Percentiles rank a stretch among this genome's conserved stretches.
phyloP scores from a whole-genome alignment of 2,888 invertebrate genomes.

The Polyommatus icarus region DNA sequence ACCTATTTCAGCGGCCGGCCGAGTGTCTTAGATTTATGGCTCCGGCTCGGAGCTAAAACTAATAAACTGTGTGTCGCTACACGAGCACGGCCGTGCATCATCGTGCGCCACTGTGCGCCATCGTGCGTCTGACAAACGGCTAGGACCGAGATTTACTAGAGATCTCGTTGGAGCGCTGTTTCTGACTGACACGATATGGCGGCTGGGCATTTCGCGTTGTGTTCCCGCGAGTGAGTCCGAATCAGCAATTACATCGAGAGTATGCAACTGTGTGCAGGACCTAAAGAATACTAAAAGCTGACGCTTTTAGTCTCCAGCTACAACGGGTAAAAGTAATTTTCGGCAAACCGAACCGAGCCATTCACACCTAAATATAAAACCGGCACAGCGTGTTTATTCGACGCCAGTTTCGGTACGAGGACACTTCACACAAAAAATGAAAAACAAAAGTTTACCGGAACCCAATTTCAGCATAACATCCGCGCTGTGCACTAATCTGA shows the following conservation, averaged over 20 bases:
- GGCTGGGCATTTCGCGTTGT: background rate
- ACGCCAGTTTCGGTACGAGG: background rate
- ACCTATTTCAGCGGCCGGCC: conserved; percentile 36
- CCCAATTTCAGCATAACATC: conserved; percentile 10
- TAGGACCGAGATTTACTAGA: conserved; percentile 10
- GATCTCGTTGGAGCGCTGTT: background rate
- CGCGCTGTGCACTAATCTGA: conserved; percentile 22
- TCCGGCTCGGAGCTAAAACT: conserved; percentile 7
- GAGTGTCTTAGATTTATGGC: conserved; percentile 28
- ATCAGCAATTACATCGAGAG: too few species aligned
- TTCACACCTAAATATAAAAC: conserved; percentile 1
- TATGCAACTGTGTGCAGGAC: background rate
- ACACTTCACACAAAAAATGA: background rate
- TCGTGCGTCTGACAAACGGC: background rate
- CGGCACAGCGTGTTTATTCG: conserved; percentile 7
- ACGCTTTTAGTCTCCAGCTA: background rate
- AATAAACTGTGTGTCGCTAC: conserved; percentile 12
- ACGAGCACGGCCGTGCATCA: background rate
- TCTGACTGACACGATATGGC: background rate
- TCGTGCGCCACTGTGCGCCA: background rate
- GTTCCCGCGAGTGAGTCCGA: too few species aligned
- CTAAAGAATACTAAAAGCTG: background rate
- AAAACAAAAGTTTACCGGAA: background rate
- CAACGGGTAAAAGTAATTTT: background rate
- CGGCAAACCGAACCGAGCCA: background rate